Conservation (phyloP, 1,140 invertebrate genomes). For the Cherax destructor region DNA sequence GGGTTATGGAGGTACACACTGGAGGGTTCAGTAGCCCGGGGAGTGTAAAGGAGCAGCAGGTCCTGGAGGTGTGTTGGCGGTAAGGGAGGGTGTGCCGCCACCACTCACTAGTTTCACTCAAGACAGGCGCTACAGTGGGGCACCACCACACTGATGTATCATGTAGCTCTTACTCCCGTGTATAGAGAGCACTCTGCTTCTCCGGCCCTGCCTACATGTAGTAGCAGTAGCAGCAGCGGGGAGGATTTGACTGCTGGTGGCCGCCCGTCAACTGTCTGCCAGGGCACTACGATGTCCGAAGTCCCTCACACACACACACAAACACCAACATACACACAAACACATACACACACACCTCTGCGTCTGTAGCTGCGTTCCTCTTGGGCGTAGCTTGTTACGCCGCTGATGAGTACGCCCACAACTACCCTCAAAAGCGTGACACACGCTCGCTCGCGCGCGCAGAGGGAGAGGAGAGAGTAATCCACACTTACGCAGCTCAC, state of each 20-base stretch:
- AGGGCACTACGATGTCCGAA: background rate
- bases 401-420: background rate
- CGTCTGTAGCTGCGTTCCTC: background rate
- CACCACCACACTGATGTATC: background rate
- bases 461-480: background rate
- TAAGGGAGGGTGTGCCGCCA: background rate
- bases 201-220: too few relatives aligned
- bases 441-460: background rate
- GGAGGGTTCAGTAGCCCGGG: conserved; percentile 7
- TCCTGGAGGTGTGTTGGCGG: background rate
- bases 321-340: background rate
- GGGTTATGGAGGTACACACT: background rate
- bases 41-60: conserved; percentile 11
- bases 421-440: background rate
- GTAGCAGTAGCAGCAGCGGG: background rate
- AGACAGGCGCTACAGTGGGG: background rate
- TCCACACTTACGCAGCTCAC: conserved; percentile 17
- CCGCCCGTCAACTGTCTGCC: background rate
- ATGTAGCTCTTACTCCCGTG: too few relatives aligned
- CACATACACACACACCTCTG: background rate
- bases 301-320: background rate
- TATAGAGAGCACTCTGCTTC: too few relatives aligned
- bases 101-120: background rate
- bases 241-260: background rate
- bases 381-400: background rate